Evolutionary conservation across 2,888 invertebrate genomes (phyloP), one percentile per base, ranked within the genome.

Genomic region (Epistrophe eligans): DNA sequence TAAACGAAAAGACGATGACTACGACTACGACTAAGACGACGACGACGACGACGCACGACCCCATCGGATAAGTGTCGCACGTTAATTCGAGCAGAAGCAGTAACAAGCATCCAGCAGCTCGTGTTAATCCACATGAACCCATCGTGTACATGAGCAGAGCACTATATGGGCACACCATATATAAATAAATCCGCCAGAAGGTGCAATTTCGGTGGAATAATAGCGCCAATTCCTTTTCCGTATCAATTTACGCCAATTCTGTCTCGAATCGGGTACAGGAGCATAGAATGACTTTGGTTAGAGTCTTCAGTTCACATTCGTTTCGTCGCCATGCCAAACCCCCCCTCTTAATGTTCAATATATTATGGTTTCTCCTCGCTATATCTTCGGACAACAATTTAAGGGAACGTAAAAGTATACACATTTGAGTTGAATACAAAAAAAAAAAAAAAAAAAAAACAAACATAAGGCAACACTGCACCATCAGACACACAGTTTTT

Each of bases 121-220:
- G 82, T 85, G 85, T 85, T 85, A 85, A 85, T 85, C 85, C 82
- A 66, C 85, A 74, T 85, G 85, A 85, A 85, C 82, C 82, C 85
- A 74, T 77, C 82, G 70, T 85, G 85, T 73, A 74, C 79, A 85
- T 19, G 70, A 35, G 52, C 40, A 57, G 70, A 35, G 52, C 40
- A 57, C 72, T 45, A 19, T 67, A 67, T 50, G 50, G 73, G 35
- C 77, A 81, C 81, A 67, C 85, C 81, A 60, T 58, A 24, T 24
- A 24, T 24, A 24, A 71, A 24, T 24, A 24, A 71, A 67, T 72
- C 82, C 15, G 38, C 40, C 62, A 76, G 45, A 38, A 83, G 82
- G 71, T 77, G 77, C 24, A 24, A 81, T 74, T 81, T 73, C 70
- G 57, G 62, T 71, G 77, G 70, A 81, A 81, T 85, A 85, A 85